Evolutionary conservation across 2,888 invertebrate species (phyloP).

Genomic region (Acanthosepion pharaonis): DNA sequence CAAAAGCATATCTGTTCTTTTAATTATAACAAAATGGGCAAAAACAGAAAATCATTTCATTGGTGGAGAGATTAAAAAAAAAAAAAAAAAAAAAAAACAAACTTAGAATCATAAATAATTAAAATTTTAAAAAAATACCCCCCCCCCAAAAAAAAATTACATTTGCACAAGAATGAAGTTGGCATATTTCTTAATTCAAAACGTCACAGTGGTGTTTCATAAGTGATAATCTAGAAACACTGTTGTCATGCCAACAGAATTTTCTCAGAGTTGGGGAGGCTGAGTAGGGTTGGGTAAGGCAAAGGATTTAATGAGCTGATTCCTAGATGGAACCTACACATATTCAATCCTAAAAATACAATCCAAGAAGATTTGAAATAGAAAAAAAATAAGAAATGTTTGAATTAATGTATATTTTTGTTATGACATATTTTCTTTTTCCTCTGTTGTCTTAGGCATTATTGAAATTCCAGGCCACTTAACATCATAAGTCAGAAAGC

Average conservation of each 20-base stretch:
- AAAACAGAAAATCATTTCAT: not conserved
- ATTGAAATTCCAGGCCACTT: slow-evolving; percentile 11
- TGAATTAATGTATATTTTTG: slow-evolving; percentile 13
- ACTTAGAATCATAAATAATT: not conserved
- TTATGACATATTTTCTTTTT: not conserved
- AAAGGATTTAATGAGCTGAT: slow-evolving; percentile 33
- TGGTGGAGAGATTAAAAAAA: not conserved
- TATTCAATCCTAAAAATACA: not conserved
- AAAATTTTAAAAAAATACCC: not conserved
- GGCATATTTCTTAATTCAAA: slow-evolving; percentile 6
- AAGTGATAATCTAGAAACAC: not conserved
- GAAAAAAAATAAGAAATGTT: not conserved
- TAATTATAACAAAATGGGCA: slow-evolving; percentile 9
- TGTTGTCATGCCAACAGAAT: not conserved
- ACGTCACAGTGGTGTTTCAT: slow-evolving; percentile 6
- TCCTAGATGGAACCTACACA: slow-evolving; percentile 16
- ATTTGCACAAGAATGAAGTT: not conserved
- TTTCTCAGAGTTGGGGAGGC: not conserved
- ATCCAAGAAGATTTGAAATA: slow-evolving; percentile 18
- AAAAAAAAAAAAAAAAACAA: no score
- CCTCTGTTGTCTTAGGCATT: slow-evolving; percentile 20
- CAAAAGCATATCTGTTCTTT: not conserved
- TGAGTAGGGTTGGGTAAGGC: not conserved
- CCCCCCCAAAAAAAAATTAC: not conserved
- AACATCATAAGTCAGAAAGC: not conserved